These are phyloP conservation scores for Aproaerema taeniolella DNA, from an alignment of 2,888 invertebrate genomes.

Conservation along the genomic window DNA sequence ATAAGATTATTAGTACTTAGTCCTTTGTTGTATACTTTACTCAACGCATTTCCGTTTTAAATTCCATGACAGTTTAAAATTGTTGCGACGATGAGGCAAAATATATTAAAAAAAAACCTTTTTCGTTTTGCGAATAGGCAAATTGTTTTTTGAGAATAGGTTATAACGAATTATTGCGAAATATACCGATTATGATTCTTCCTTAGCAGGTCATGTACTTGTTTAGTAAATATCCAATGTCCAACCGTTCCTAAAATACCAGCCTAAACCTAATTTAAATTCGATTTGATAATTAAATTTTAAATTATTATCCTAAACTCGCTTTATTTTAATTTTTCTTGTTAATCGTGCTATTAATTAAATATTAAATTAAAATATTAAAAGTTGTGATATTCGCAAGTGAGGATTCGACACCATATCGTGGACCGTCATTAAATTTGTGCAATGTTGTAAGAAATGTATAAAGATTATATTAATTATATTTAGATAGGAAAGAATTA, in stretches of 20 bases:
- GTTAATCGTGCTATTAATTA: too few relatives aligned
- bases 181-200: too few relatives aligned
- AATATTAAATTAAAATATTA: too few relatives aligned
- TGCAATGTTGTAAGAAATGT: constrained; percentile 73
- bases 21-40: constrained; percentile 1
- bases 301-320: too few relatives aligned
- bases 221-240: too few relatives aligned
- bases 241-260: too few relatives aligned
- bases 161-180: too few relatives aligned
- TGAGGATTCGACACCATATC: constrained; percentile 51
- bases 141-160: too few relatives aligned
- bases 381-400: neutral
- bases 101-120: neutral
- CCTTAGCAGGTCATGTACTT: too few relatives aligned
- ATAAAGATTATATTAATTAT: constrained; percentile 56
- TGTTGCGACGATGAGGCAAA: neutral
- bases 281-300: too few relatives aligned
- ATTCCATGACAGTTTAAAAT: neutral
- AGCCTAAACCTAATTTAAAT: too few relatives aligned
- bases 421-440: constrained; percentile 57
- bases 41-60: constrained; percentile 12
- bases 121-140: neutral
- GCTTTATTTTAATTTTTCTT: too few relatives aligned
- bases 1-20: neutral
- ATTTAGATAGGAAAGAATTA: constrained; percentile 72